phyloP scores from a whole-genome alignment of 2,113 vertebrate genomes.

The Zosterops hypoxanthus region DNA sequence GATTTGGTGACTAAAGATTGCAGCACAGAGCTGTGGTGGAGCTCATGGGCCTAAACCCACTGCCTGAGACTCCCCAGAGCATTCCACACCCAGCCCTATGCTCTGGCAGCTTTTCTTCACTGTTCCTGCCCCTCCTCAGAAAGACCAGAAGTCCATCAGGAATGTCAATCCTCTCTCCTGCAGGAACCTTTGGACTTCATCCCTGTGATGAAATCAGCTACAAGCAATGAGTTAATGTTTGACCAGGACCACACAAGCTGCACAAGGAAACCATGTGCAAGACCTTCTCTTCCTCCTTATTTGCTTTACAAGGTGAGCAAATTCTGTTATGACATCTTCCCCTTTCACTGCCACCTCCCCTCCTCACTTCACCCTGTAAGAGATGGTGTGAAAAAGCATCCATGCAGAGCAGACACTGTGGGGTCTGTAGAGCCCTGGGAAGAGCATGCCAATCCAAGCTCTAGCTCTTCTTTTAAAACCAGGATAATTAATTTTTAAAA shows the following conservation, averaged over 20 bases:
- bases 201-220: conserved; percentile 20
- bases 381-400: neutral
- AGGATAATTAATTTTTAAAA: neutral
- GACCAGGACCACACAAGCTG: conserved; percentile 1
- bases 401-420: neutral
- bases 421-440: neutral
- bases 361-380: neutral
- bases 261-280: neutral
- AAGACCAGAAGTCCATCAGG: conserved; percentile 18
- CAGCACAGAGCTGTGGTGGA: neutral
- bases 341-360: neutral
- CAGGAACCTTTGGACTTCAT: conserved; percentile 64
- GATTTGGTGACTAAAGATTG: neutral
- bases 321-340: neutral
- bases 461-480: neutral
- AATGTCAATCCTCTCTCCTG: neutral
- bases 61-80: neutral
- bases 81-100: neutral
- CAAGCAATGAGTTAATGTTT: conserved; percentile 71
- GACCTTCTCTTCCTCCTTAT: neutral
- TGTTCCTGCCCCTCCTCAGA: neutral
- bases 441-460: neutral
- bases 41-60: neutral
- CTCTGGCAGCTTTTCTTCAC: neutral
- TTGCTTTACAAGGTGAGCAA: conserved; percentile 34